Base-by-base conservation (phyloP, 2,113 vertebrate genomes). In the Phylloscopus trochiloides region DNA sequence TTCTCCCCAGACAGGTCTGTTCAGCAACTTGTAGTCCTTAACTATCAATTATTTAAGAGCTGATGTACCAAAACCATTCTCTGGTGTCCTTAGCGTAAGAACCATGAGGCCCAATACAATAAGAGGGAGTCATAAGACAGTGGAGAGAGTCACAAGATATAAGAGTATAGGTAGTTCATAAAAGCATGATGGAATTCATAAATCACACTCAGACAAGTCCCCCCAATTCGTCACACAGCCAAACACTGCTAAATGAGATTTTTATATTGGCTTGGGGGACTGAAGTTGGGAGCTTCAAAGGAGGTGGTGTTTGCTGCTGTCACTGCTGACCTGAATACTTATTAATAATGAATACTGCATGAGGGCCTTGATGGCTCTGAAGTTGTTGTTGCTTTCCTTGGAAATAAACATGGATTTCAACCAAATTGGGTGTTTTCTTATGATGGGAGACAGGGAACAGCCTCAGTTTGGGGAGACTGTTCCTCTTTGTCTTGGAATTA, bases 31-130 rank as follows among this genome's bases (percentile, higher is more conserved):
- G 55, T 34, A 92, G 75, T 88, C 63, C 79, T 96, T 93, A 92
- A 94, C 92, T 88, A 94, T 95, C 94, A 95, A 92, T 97, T 95
- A 92, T 92, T 95, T 88, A 95, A 93, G 72, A 94, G 79, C 34
- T 84, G 89, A 88, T 62, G 61, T 47, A 83, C 63, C 79, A 80
- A 86, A 90, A 74, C 55, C 81, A 19, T 94, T n/a, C 88, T 94
- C 86, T 66, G 59, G 79, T 88, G 88, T 93, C 59, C 79, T 88
- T 93, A 92, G 79, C 59, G 31, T 93, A 91, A 76, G 76, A 86
- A 86, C 83, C 12, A 12, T 22, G 36, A 94, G 94, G 86, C 83
- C 71, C 71, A 93, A 48, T 40, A 77, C 91, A 97, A 95, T 96
- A 92, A 95, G 88, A 93, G 67, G 28, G 73, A 93, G 86, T 51